These are phyloP conservation scores for Plecturocebus donacophilus DNA, from an alignment of 2,113 vertebrate species.

Conservation along the genomic window DNA sequence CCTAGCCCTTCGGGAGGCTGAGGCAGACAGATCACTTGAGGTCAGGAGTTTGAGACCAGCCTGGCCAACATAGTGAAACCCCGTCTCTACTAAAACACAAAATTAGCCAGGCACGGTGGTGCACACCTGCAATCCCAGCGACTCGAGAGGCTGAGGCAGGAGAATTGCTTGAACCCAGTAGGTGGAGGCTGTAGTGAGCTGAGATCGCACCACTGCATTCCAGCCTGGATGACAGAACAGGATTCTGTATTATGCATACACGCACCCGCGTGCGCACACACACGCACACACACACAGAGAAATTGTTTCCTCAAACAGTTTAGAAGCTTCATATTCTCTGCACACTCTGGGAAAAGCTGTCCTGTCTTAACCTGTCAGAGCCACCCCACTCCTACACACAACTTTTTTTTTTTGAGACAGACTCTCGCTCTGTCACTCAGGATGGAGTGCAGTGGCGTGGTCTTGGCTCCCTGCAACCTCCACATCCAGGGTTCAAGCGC, in stretches of 20 bases:
- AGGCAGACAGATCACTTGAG: neutral
- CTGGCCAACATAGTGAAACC: neutral
- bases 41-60: neutral
- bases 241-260: neutral
- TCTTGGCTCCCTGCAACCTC: too few species aligned
- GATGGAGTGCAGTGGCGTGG: too few species aligned
- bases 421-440: too few species aligned
- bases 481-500: too few species aligned
- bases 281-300: neutral
- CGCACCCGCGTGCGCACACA: too few species aligned
- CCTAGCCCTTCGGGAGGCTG: neutral
- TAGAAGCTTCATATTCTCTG: neutral
- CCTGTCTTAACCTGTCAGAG: too few species aligned
- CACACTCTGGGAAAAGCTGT: fast-evolving
- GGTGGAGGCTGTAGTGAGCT: neutral
- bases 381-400: fast-evolving
- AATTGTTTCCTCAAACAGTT: neutral
- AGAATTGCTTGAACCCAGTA: neutral
- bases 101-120: neutral
- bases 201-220: neutral
- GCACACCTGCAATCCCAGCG: neutral
- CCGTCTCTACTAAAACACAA: neutral
- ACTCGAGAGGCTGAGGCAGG: neutral
- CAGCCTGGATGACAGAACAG: neutral
- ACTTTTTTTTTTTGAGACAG: neutral